Percentiles rank a stretch among this genome's conserved stretches.
Conservation (phyloP, 2,797 vertebrate species). For the Hemibagrus guttatus region DNA sequence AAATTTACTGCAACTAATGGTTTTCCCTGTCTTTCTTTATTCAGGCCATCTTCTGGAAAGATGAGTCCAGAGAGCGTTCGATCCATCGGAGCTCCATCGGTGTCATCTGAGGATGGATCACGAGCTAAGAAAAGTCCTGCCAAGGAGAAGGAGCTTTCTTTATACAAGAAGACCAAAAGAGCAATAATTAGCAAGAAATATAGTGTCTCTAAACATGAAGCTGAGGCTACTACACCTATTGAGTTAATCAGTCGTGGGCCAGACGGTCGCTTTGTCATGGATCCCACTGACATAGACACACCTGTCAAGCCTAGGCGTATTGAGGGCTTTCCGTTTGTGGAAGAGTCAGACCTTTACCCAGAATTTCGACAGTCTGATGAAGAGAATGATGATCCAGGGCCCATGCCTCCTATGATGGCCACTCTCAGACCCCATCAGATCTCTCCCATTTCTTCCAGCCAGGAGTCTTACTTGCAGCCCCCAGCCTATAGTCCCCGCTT, state of each 20-base stretch:
- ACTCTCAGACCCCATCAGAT: slow-evolving; percentile 94
- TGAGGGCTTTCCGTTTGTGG: slow-evolving; percentile 96
- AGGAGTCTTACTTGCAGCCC: slow-evolving; percentile 95
- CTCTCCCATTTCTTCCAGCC: slow-evolving; percentile 94
- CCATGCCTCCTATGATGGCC: slow-evolving; percentile 86
- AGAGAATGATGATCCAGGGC: slow-evolving; percentile 92
- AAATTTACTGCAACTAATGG: not conserved
- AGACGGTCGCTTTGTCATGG: slow-evolving; percentile 91
- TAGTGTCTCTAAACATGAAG: slow-evolving; percentile 88
- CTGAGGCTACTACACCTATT: slow-evolving; percentile 81
- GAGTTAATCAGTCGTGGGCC: slow-evolving; percentile 93
- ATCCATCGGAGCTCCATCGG: slow-evolving; percentile 86
- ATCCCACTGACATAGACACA: slow-evolving; percentile 82
- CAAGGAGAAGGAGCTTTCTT: slow-evolving; percentile 90
- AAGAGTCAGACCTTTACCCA: slow-evolving; percentile 97
- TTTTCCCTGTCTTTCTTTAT: slow-evolving; percentile 40
- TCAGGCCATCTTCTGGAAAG: slow-evolving; percentile 94
- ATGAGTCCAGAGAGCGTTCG: slow-evolving; percentile 91
- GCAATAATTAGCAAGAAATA: slow-evolving; percentile 99
- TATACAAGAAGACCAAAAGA: slow-evolving; percentile 98
- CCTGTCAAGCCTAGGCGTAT: slow-evolving; percentile 87
- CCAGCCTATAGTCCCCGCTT: slow-evolving; percentile 98
- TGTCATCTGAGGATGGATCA: slow-evolving; percentile 91
- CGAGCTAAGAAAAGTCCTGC: slow-evolving; percentile 89
- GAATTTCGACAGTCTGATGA: slow-evolving; percentile 98